Percentiles rank a stretch among this genome's conserved stretches.
Evolutionary conservation across 2,888 invertebrate genomes (phyloP).

Genomic region (Empis stercorea): DNA sequence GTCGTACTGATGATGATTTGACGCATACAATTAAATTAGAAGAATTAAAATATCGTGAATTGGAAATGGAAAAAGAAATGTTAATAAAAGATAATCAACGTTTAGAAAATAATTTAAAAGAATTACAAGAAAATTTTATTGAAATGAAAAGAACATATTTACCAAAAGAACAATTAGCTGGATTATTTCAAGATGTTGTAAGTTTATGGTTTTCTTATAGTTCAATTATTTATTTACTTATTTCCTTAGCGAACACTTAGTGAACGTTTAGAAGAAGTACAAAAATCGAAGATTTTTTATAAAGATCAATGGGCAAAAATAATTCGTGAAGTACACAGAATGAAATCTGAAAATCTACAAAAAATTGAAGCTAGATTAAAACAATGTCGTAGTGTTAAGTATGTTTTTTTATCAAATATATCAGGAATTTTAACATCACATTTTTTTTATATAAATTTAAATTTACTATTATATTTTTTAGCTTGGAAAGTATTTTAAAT

Average conservation of each 20-base stretch:
- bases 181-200: constrained; percentile 52
- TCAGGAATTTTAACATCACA: background rate
- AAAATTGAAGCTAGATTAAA: constrained; percentile 10
- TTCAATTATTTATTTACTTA: too few relatives aligned
- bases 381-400: constrained; percentile 6
- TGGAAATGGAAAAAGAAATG: constrained; percentile 33
- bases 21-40: constrained; percentile 40
- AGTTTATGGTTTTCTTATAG: constrained; percentile 11
- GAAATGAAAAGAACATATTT: constrained; percentile 42
- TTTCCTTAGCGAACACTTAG: constrained; percentile 17
- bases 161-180: constrained; percentile 52
- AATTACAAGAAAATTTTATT: constrained; percentile 25
- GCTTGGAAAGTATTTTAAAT: background rate
- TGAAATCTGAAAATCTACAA: constrained; percentile 31
- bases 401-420: background rate
- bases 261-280: constrained; percentile 48
- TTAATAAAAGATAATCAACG: constrained; percentile 35
- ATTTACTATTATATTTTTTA: background rate
- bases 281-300: constrained; percentile 57
- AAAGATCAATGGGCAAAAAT: constrained; percentile 63
- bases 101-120: constrained; percentile 18
- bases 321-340: constrained; percentile 51
- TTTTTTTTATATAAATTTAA: too few relatives aligned
- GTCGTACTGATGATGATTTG: constrained; percentile 14
- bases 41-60: constrained; percentile 38